Conservation (phyloP, 2,113 vertebrate species). For the Nycticryphes semicollaris region DNA sequence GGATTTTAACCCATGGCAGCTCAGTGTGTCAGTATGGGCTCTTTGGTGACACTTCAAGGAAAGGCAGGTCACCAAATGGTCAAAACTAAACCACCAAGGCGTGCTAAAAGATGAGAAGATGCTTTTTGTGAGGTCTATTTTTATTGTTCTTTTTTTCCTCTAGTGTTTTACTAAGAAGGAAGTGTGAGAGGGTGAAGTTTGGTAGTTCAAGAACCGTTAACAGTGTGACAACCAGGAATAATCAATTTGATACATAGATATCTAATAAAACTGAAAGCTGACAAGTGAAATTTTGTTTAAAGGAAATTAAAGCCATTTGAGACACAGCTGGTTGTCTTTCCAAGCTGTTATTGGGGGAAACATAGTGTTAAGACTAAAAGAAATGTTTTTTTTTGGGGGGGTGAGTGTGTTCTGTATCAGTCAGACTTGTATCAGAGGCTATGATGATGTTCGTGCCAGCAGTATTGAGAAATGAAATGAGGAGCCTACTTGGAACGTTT, state of each 20-base stretch:
- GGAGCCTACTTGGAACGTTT: not conserved
- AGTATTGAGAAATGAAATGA: not conserved
- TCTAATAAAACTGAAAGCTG: not conserved
- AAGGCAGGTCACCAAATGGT: not conserved
- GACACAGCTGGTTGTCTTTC: not conserved
- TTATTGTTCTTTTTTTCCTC: not conserved
- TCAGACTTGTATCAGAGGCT: not conserved
- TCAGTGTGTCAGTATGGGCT: fast-evolving
- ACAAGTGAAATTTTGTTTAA: not conserved
- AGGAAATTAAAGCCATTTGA: not conserved
- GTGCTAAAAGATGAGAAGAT: not conserved
- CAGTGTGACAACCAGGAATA: not conserved
- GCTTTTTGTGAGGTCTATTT: not conserved
- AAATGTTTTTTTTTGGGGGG: not conserved
- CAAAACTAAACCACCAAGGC: not conserved
- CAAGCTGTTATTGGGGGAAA: not conserved
- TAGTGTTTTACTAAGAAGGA: not conserved
- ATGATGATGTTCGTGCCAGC: not conserved
- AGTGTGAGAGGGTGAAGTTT: not conserved
- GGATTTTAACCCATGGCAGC: not conserved
- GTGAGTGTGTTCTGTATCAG: not conserved
- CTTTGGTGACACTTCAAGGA: not conserved
- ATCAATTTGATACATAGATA: not conserved
- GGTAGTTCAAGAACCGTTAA: not conserved
- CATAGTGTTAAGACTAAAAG: not conserved